These are phyloP conservation scores for Omphaloscelis lunosa DNA, from an alignment of 2,888 invertebrate genomes.

Conservation along the genomic window DNA sequence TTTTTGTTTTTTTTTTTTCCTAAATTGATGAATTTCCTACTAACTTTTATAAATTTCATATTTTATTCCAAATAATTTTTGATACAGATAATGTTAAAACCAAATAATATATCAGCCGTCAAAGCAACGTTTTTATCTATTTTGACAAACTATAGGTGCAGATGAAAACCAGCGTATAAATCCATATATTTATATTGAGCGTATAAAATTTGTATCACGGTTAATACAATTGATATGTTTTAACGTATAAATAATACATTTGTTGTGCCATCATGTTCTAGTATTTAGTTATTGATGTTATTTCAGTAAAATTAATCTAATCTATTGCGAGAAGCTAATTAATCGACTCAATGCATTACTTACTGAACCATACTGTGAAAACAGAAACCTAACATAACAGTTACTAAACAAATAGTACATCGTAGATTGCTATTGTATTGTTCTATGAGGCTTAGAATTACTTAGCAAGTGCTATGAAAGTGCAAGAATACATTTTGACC, in stretches of 20 bases:
- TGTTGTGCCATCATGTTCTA: not conserved
- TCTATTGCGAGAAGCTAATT: constrained; percentile 6
- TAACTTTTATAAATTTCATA: not conserved
- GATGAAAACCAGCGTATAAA: not conserved
- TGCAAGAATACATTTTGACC: constrained; percentile 16
- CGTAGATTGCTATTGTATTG: constrained; percentile 53
- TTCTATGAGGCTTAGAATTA: constrained; percentile 41
- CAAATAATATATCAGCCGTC: not conserved
- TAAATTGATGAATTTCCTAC: not conserved
- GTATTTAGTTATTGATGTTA: constrained; percentile 9
- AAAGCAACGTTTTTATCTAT: not conserved
- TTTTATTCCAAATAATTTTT: not conserved
- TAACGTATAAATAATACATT: not conserved
- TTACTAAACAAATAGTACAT: constrained; percentile 37
- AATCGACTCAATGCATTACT: constrained; percentile 16
- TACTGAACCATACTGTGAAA: constrained; percentile 16
- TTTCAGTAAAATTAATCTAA: constrained; percentile 1
- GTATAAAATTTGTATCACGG: not conserved
- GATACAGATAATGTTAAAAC: not conserved
- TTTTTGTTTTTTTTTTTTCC: not conserved
- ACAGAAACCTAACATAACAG: constrained; percentile 17
- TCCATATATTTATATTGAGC: not conserved
- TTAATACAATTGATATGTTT: not conserved
- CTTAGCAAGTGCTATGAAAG: constrained; percentile 33
- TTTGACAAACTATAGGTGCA: not conserved